Evolutionary conservation across 2,113 vertebrate genomes (phyloP).

Genomic region (Campylorhamphus procurvoides): DNA sequence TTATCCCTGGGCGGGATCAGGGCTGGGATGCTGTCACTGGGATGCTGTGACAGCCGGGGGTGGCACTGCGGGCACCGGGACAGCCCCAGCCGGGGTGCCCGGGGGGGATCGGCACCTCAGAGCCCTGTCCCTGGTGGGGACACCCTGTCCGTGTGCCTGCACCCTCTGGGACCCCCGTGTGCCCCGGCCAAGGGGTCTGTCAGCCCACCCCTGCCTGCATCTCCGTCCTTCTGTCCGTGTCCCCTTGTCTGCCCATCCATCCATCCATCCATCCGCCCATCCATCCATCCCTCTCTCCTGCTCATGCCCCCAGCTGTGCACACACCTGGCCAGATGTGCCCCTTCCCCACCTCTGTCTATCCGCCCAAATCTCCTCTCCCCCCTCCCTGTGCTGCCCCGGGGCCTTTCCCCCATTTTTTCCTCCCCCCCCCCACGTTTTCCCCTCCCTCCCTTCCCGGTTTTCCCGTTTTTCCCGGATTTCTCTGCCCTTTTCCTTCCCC

Average conservation of each 20-base stretch:
- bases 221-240: not conserved
- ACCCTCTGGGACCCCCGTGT: accelerated
- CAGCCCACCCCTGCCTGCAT: not conserved
- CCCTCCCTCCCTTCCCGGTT: not conserved
- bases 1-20: not conserved
- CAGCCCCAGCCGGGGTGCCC: accelerated
- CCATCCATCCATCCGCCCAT: accelerated
- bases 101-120: not conserved
- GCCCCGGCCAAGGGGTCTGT: accelerated
- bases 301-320: not conserved
- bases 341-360: not conserved
- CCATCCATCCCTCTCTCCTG: not conserved
- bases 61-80: accelerated
- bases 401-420: not conserved
- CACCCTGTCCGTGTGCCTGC: not conserved
- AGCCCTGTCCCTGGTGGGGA: too few relatives aligned
- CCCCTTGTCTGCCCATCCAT: accelerated
- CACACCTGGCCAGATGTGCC: not conserved
- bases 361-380: accelerated
- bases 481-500: too few relatives aligned
- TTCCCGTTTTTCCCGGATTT: not conserved
- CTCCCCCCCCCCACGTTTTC: not conserved
- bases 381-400: not conserved
- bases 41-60: not conserved
- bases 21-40: not conserved